These are phyloP conservation scores for Physella acuta DNA, from an alignment of 1,140 invertebrate species.

Conservation along the genomic window DNA sequence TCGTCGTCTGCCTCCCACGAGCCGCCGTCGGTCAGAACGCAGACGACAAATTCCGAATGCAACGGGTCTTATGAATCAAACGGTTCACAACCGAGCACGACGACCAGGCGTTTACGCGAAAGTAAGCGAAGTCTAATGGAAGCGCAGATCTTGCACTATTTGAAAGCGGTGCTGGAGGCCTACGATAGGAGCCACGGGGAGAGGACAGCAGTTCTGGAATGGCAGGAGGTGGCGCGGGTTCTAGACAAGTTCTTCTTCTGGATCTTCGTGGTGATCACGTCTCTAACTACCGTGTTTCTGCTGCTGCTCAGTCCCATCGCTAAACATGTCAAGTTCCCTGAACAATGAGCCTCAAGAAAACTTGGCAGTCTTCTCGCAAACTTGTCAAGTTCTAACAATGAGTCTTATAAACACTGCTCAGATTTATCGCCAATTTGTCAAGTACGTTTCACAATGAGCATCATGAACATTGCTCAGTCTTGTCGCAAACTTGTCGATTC, in stretches of 20 bases:
- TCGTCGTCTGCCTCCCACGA: background rate
- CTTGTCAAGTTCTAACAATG: too few relatives aligned
- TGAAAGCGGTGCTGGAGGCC: conserved; percentile 40
- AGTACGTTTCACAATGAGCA: too few relatives aligned
- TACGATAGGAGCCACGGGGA: conserved; percentile 41
- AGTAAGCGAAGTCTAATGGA: conserved; percentile 31
- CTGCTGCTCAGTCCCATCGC: conserved; percentile 49
- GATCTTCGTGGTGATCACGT: conserved; percentile 42
- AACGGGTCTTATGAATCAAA: background rate
- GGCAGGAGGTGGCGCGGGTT: conserved; percentile 49
- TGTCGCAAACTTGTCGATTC: too few relatives aligned
- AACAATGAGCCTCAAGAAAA: conserved; percentile 20
- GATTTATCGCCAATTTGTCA: too few relatives aligned
- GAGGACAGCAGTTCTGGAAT: conserved; percentile 39
- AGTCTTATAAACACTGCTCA: too few relatives aligned
- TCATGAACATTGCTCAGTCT: too few relatives aligned
- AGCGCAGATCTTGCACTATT: conserved; percentile 42
- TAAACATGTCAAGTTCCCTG: conserved; percentile 33
- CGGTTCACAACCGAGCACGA: background rate
- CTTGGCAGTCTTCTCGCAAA: too few relatives aligned
- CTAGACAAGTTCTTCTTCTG: conserved; percentile 47
- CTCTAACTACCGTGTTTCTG: conserved; percentile 39
- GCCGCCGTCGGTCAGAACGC: background rate
- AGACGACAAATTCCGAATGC: background rate
- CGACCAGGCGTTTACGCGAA: background rate